Conservation (phyloP, 2,113 vertebrate species). For the Pedetes capensis region DNA sequence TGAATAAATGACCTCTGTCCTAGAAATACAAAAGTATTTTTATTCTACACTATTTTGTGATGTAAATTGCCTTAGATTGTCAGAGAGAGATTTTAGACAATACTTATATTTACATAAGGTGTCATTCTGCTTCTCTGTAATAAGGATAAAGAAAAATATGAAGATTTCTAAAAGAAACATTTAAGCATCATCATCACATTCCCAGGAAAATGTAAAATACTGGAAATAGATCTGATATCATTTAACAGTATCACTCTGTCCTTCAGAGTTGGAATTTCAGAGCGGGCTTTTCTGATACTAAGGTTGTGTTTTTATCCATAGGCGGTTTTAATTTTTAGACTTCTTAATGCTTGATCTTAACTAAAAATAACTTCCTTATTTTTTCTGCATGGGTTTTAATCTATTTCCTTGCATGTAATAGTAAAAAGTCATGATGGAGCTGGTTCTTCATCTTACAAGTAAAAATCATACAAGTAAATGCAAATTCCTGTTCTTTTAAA, state of each 20-base stretch:
- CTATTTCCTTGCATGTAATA: neutral
- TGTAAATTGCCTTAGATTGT: constrained; percentile 50
- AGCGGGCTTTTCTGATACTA: constrained; percentile 30
- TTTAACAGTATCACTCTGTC: neutral
- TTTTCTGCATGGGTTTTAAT: constrained; percentile 37
- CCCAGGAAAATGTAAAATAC: constrained; percentile 35
- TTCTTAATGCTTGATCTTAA: constrained; percentile 31
- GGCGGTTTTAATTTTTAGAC: constrained; percentile 14
- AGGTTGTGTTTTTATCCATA: constrained; percentile 16
- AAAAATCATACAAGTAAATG: constrained; percentile 46
- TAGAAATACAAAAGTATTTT: constrained; percentile 31
- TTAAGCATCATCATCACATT: constrained; percentile 19
- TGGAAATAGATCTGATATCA: neutral
- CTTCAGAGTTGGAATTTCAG: neutral
- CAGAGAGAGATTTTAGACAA: constrained; percentile 38
- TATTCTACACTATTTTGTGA: constrained; percentile 9
- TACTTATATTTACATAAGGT: constrained; percentile 26
- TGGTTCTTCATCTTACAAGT: constrained; percentile 20
- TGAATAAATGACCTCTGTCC: constrained; percentile 39
- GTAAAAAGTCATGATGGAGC: neutral
- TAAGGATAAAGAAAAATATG: constrained; percentile 52
- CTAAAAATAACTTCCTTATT: constrained; percentile 31
- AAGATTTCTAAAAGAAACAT: constrained; percentile 51
- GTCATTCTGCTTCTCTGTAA: constrained; percentile 46
- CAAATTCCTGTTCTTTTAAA: neutral